Conservation (phyloP, 2,797 vertebrate species). For the Urophycis tenuis region DNA sequence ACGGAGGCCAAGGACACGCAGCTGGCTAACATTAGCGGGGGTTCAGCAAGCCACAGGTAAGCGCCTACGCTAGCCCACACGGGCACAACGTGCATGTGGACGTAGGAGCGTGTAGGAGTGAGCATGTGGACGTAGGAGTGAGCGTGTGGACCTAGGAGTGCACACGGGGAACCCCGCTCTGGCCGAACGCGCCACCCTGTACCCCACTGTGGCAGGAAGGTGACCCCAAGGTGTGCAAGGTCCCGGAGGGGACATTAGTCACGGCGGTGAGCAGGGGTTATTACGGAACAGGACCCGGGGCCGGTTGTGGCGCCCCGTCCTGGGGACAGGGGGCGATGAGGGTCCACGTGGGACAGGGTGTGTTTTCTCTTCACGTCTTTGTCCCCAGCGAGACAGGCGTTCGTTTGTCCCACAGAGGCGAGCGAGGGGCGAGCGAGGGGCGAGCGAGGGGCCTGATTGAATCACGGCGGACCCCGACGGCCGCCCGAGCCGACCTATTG, state of each 20-base stretch:
- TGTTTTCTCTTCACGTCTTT: conserved; percentile 21
- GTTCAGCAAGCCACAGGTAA: conserved; percentile 29
- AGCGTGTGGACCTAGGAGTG: no score
- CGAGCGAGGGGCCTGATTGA: conserved; percentile 33
- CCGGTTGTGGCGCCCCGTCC: conserved; percentile 34
- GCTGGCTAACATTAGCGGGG: conserved; percentile 59
- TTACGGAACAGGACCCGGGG: conserved; percentile 49
- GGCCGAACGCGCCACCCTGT: conserved; percentile 20
- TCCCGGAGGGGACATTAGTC: conserved; percentile 42
- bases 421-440: no score
- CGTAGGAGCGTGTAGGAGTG: no score
- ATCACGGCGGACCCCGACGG: conserved; percentile 1
- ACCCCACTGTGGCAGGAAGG: conserved; percentile 37
- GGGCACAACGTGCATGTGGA: neutral
- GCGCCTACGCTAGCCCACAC: conserved; percentile 16
- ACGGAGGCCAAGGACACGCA: conserved; percentile 24
- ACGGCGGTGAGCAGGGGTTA: conserved; percentile 43
- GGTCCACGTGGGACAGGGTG: conserved; percentile 48
- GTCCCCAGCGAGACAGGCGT: conserved; percentile 24
- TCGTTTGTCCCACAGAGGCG: conserved; percentile 45
- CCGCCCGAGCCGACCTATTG: conserved; percentile 15
- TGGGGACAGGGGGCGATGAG: conserved; percentile 13
- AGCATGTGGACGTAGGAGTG: no score
- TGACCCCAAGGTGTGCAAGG: conserved; percentile 34
- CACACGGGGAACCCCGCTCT: neutral